These are phyloP conservation scores for Apodemus agrarius DNA, from an alignment of 2,797 vertebrate species.

Conservation along the genomic window DNA sequence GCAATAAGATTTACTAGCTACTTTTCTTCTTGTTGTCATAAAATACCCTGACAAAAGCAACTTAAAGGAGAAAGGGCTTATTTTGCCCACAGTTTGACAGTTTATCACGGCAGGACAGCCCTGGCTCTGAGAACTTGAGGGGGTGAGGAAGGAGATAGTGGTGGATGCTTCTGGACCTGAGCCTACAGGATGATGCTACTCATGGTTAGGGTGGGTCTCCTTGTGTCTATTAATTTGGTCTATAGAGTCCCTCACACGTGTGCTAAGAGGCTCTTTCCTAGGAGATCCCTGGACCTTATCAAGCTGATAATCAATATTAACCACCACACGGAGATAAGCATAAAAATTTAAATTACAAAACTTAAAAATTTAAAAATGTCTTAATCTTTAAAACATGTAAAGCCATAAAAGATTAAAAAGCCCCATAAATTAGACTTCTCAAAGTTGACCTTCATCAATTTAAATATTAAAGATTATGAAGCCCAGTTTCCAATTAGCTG, in stretches of 20 bases:
- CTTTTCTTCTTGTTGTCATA: background rate
- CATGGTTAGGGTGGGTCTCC: background rate
- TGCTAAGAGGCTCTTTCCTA: background rate
- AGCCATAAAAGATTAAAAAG: background rate
- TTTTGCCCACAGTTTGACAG: background rate
- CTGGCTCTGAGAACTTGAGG: background rate
- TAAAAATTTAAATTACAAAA: constrained; percentile 22
- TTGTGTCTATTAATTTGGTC: background rate
- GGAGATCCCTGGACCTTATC: background rate
- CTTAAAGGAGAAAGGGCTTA: background rate
- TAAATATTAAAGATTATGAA: constrained; percentile 3
- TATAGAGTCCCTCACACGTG: background rate
- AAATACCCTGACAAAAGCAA: background rate
- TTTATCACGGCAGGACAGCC: background rate
- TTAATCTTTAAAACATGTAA: constrained; percentile 4
- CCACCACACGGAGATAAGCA: background rate
- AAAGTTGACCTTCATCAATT: constrained; percentile 12
- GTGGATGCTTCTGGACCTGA: background rate
- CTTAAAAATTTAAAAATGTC: background rate
- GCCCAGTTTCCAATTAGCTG: background rate
- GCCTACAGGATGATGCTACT: no score
- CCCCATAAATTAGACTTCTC: background rate
- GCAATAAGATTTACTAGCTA: background rate
- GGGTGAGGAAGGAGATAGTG: background rate
- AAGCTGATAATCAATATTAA: background rate